Percentiles rank a stretch among this genome's conserved stretches.
Conservation (phyloP, 2,888 invertebrate species). For the Aphidius colemani region DNA sequence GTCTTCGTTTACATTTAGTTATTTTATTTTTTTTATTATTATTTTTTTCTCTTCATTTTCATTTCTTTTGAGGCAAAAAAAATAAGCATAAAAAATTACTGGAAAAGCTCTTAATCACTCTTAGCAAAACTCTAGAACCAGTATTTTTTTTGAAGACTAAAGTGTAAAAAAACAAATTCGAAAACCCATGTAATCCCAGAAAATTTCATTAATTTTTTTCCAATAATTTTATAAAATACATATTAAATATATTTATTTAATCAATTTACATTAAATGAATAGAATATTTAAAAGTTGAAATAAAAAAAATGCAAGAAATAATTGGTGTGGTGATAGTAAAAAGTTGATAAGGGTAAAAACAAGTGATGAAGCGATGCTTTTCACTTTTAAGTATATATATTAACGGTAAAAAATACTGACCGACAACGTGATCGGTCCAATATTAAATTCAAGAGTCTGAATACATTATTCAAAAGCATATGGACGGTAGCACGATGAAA, state of each 20-base stretch:
- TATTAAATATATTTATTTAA: too few species aligned
- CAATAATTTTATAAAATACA: too few species aligned
- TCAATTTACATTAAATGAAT: too few species aligned
- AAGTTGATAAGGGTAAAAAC: neutral
- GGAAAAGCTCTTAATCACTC: conserved; percentile 32
- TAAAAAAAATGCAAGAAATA: too few species aligned
- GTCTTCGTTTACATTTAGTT: too few species aligned
- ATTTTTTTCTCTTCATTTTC: neutral
- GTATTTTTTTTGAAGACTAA: too few species aligned
- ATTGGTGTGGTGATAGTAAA: too few species aligned
- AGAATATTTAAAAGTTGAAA: too few species aligned
- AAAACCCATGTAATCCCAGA: too few species aligned
- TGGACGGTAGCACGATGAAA: conserved; percentile 9
- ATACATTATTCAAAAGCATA: conserved; percentile 44
- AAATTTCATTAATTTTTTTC: too few species aligned
- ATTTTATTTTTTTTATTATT: neutral
- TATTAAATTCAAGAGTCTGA: conserved; percentile 32
- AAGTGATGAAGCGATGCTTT: conserved; percentile 9
- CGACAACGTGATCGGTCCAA: conserved; percentile 12
- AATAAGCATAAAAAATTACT: conserved; percentile 32
- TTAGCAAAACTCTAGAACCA: conserved; percentile 17
- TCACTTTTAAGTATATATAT: conserved; percentile 2
- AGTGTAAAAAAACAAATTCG: too few species aligned
- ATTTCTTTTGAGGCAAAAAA: conserved; percentile 19
- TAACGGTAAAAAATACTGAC: conserved; percentile 2